phyloP scores from a whole-genome alignment of 2,888 invertebrate species.

The Drosophila putrida region DNA sequence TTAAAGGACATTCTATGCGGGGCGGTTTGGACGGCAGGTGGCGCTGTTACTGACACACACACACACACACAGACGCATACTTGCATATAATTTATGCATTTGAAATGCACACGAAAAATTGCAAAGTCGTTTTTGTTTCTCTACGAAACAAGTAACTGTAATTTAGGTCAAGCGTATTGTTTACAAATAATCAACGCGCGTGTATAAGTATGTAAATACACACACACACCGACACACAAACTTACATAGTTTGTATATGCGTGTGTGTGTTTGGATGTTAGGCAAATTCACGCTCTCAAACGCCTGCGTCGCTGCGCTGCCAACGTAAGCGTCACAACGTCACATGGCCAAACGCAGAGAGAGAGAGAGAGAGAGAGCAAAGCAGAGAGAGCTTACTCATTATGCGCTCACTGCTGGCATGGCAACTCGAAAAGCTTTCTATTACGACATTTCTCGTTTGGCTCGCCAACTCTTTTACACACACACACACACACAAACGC shows the following conservation, averaged over 20 bases:
- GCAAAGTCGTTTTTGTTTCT: slow-evolving; percentile 57
- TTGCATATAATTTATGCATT: slow-evolving; percentile 65
- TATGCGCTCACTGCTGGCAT: slow-evolving; percentile 56
- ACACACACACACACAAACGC: slow-evolving; percentile 33
- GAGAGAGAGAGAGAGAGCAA: slow-evolving; percentile 11
- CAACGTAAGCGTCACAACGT: slow-evolving; percentile 14
- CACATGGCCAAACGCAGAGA: slow-evolving; percentile 35
- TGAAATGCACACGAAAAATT: slow-evolving; percentile 58
- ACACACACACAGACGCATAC: not conserved
- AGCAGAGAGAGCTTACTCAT: slow-evolving; percentile 31
- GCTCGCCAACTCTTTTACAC: slow-evolving; percentile 56
- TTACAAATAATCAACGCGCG: slow-evolving; percentile 82
- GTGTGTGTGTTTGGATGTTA: slow-evolving; percentile 9
- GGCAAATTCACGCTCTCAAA: slow-evolving; percentile 49
- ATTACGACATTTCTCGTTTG: slow-evolving; percentile 73
- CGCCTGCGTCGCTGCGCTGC: slow-evolving; percentile 17
- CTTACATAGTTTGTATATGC: not conserved
- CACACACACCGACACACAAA: slow-evolving; percentile 11
- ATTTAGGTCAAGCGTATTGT: slow-evolving; percentile 85
- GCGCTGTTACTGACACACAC: slow-evolving; percentile 25
- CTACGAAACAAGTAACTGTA: slow-evolving; percentile 79
- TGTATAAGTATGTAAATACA: slow-evolving; percentile 45
- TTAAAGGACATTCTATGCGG: not conserved
- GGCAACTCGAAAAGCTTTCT: slow-evolving; percentile 78
- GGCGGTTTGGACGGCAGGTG: slow-evolving; percentile 57